These are phyloP conservation scores for Stegodyphus mimosarum DNA, from an alignment of 1,140 invertebrate species.

Conservation along the genomic window DNA sequence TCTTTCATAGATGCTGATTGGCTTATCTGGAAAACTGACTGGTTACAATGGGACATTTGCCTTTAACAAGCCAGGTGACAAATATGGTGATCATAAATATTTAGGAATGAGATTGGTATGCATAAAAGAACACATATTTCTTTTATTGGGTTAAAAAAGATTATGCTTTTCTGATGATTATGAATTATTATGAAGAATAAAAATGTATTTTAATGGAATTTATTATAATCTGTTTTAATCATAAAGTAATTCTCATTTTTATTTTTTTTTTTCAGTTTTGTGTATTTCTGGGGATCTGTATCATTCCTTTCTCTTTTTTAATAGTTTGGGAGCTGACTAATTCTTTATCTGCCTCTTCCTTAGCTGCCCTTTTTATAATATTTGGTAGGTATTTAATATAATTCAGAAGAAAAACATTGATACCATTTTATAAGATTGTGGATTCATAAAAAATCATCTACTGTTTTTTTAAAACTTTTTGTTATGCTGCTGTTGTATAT, in stretches of 20 bases:
- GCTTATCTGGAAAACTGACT: conserved; percentile 88
- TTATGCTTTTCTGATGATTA: too few relatives aligned
- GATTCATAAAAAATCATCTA: too few relatives aligned
- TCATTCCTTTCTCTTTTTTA: conserved; percentile 87
- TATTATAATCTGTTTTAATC: conserved; percentile 26
- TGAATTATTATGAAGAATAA: too few relatives aligned
- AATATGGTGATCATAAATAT: conserved; percentile 88
- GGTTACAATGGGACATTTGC: conserved; percentile 97
- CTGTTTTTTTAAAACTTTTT: too few relatives aligned
- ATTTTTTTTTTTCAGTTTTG: conserved; percentile 81
- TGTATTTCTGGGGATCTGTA: conserved; percentile 84
- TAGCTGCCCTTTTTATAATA: conserved; percentile 83
- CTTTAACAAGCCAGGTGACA: conserved; percentile 96
- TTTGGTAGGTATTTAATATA: conserved; percentile 77
- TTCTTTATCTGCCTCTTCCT: conserved; percentile 79
- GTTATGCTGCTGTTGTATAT: too few relatives aligned
- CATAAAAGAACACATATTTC: conserved; percentile 47
- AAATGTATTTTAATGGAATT: background rate
- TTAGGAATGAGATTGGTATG: conserved; percentile 94
- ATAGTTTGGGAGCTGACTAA: conserved; percentile 90
- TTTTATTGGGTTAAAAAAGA: too few relatives aligned
- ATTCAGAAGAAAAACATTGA: too few relatives aligned
- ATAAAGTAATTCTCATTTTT: background rate
- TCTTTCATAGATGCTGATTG: conserved; percentile 89
- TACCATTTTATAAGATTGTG: too few relatives aligned